Evolutionary conservation across 2,113 vertebrate genomes (phyloP), one percentile per base, ranked within the genome.

Genomic region (Daubentonia madagascariensis): DNA sequence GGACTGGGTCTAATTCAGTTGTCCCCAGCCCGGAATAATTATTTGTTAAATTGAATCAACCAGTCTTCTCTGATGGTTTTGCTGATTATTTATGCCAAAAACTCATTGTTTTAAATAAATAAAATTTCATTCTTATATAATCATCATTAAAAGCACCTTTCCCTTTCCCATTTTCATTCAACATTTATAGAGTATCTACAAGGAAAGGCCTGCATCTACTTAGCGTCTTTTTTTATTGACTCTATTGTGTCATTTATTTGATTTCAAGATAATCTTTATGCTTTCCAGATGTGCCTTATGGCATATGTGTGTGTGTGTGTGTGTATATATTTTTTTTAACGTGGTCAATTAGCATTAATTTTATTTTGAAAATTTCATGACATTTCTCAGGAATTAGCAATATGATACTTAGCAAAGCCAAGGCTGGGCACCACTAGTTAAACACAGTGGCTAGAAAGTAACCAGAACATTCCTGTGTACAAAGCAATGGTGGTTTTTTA

Each of bases 301-400:
- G 23, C 57, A 54, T 11, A 0, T 8, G 18, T 7, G 1, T 3
- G 18, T 20, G 54, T 54, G 54, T 54, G 25, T 28, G 22, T 28
- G 8, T 28, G 9, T 28, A 17, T 54, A 61, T 61, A 28, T 7
- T 63, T 40, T n/a, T 84, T 63, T 43, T 54, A 86, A 76, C 7
- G 4, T 72, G 14, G 45, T 18, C 3, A 91, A 35, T 48, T 45
- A 45, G 63, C 40, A 85, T 48, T 59, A 30, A 75, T 52, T 97
- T 94, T 65, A 76, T 83, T 89, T 97, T 85, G 54, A 61, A 86
- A 88, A 50, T 79, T 70, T 87, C 43, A 80, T 30, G 48, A 70
- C 16, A 78, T 37, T 76, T 89, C 57, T 65, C 48, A 76, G 86
- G 23, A 88, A 76, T 48, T 52, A 75, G 54, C 23, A 76, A 52